Evolutionary conservation across 2,113 vertebrate species (phyloP).

Genomic region (Cromileptes altivelis): DNA sequence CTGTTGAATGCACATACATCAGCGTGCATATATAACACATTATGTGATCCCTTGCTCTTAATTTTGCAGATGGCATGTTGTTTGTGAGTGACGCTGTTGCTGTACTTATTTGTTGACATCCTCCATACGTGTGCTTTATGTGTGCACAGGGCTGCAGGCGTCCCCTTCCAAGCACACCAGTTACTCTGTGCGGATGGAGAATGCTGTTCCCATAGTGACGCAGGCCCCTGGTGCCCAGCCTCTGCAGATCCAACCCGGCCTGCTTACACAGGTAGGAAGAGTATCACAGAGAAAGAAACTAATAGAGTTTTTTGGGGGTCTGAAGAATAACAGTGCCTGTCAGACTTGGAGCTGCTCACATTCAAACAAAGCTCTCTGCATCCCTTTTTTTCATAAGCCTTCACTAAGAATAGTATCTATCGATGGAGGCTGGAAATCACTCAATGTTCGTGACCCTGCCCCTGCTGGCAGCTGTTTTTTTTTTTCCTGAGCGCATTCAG

Average conservation of each 20-base stretch:
- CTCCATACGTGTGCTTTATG: slow-evolving; percentile 44
- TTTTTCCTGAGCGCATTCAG: slow-evolving; percentile 61
- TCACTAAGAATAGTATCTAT: slow-evolving; percentile 70
- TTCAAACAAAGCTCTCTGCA: slow-evolving; percentile 50
- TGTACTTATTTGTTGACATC: slow-evolving; percentile 38
- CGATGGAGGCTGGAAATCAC: slow-evolving; percentile 64
- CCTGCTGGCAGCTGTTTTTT: slow-evolving; percentile 71
- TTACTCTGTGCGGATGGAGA: slow-evolving; percentile 98
- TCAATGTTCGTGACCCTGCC: slow-evolving; percentile 66
- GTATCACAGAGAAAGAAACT: slow-evolving; percentile 17
- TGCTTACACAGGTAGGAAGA: slow-evolving; percentile 95
- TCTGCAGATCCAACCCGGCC: slow-evolving; percentile 97
- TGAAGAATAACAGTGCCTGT: slow-evolving; percentile 24
- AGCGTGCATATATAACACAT: neutral
- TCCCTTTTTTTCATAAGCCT: slow-evolving; percentile 43
- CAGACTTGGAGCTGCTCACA: slow-evolving; percentile 39
- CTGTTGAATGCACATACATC: slow-evolving; percentile 50
- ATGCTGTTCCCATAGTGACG: slow-evolving; percentile 98
- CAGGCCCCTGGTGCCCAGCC: slow-evolving; percentile 96
- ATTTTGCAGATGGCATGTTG: slow-evolving; percentile 23
- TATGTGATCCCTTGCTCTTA: slow-evolving; percentile 7
- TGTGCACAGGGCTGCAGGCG: slow-evolving; percentile 92
- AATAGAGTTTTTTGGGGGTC: slow-evolving; percentile 35
- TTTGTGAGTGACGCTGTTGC: neutral
- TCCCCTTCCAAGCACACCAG: slow-evolving; percentile 97